Conservation (phyloP, 37 sponge, comb jelly and placozoan genomes). For the Mnemiopsis leidyi region DNA sequence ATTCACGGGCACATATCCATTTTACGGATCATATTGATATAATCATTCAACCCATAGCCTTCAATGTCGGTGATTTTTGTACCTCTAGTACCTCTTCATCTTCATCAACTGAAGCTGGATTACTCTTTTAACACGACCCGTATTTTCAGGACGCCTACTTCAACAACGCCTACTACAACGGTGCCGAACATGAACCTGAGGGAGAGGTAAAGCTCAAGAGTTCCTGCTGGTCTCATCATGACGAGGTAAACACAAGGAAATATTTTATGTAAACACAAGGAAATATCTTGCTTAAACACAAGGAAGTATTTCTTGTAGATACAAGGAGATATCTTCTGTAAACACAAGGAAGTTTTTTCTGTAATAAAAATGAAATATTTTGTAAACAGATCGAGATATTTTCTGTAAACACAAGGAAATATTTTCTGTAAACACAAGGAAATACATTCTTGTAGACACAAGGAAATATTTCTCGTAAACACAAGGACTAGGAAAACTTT, state of each 20-base stretch:
- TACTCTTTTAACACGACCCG: too few species aligned
- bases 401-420: background rate
- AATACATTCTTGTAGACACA: background rate
- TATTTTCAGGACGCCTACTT: conserved; percentile 6
- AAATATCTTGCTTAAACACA: background rate
- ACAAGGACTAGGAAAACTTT: too few species aligned
- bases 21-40: too few species aligned
- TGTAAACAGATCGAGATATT: too few species aligned
- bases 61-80: too few species aligned
- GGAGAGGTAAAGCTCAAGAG: background rate
- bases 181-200: background rate
- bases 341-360: background rate
- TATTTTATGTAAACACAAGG: background rate
- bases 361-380: background rate
- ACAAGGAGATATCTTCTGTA: background rate
- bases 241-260: conserved; percentile 13
- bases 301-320: background rate
- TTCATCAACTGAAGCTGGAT: too few species aligned
- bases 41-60: too few species aligned
- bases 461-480: background rate
- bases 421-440: background rate
- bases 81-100: too few species aligned
- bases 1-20: too few species aligned
- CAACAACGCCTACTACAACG: conserved; percentile 18
- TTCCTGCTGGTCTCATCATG: conserved; percentile 58